phyloP scores from a whole-genome alignment of 2,888 invertebrate species.

The Leptopilina drosophilae region DNA sequence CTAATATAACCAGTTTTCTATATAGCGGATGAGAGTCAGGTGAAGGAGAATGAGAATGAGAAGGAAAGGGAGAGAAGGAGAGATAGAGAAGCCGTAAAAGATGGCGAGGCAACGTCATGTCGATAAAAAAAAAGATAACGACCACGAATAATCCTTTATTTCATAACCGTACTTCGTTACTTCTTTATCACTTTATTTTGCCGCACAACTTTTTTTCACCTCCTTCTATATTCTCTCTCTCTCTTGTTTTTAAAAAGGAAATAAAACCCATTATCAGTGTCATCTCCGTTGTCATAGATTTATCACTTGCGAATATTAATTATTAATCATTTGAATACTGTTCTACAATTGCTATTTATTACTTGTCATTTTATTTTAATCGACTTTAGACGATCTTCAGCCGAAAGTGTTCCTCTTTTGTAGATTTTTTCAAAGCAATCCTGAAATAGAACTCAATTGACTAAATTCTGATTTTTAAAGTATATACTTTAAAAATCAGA shows the following conservation, averaged over 20 bases:
- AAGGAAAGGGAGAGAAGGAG: neutral
- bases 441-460: too few relatives aligned
- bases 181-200: constrained; percentile 27
- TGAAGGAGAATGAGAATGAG: neutral
- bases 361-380: too few relatives aligned
- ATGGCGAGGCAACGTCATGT: constrained; percentile 26
- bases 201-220: neutral
- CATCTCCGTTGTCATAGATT: too few relatives aligned
- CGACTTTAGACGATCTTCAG: too few relatives aligned
- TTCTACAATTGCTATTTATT: too few relatives aligned
- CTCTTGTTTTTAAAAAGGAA: neutral
- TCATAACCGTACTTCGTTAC: constrained; percentile 23
- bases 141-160: constrained; percentile 35
- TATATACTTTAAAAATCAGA: too few relatives aligned
- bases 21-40: neutral
- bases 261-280: constrained; percentile 3
- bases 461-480: too few relatives aligned
- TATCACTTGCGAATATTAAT: too few relatives aligned
- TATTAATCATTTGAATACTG: too few relatives aligned
- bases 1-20: constrained; percentile 31
- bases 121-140: constrained; percentile 31
- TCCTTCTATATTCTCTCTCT: too few relatives aligned
- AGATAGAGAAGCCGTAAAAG: constrained; percentile 29
- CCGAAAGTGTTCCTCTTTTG: too few relatives aligned
- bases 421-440: too few relatives aligned